Evolutionary conservation across 1,140 invertebrate genomes (phyloP).

Genomic region (Tetragnatha versicolor): DNA sequence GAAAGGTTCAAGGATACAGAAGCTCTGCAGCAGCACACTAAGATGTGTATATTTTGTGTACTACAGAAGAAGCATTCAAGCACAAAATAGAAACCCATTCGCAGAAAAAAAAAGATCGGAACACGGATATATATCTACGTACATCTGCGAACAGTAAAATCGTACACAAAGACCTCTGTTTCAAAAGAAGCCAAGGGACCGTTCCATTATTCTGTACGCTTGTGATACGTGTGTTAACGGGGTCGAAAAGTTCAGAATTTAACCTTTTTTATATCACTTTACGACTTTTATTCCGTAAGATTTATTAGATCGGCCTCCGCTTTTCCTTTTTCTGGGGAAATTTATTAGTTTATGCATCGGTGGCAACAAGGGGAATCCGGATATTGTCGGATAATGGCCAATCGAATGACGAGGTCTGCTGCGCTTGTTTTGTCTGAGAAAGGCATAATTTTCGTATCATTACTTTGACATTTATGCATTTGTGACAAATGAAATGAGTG

Average conservation of each 20-base stretch:
- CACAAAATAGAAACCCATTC: neutral
- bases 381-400: too few species aligned
- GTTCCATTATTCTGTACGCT: neutral
- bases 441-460: too few species aligned
- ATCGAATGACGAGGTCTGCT: too few species aligned
- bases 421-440: too few species aligned
- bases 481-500: too few species aligned
- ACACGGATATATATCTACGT: neutral
- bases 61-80: too few species aligned
- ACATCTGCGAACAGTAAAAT: conserved; percentile 19
- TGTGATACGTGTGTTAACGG: conserved; percentile 18
- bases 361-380: conserved; percentile 26
- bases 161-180: conserved; percentile 30
- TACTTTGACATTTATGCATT: too few species aligned
- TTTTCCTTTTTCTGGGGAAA: neutral
- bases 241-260: conserved; percentile 35
- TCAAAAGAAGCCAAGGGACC: conserved; percentile 29
- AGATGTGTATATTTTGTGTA: too few species aligned
- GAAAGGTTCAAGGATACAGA: too few species aligned
- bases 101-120: neutral
- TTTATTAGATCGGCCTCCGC: neutral
- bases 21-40: too few species aligned
- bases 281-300: conserved; percentile 8
- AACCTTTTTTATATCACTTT: conserved; percentile 11
- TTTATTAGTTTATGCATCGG: conserved; percentile 37